Base-by-base conservation (phyloP, 2,888 invertebrate genomes). In the Falcaria lacertinaria region DNA sequence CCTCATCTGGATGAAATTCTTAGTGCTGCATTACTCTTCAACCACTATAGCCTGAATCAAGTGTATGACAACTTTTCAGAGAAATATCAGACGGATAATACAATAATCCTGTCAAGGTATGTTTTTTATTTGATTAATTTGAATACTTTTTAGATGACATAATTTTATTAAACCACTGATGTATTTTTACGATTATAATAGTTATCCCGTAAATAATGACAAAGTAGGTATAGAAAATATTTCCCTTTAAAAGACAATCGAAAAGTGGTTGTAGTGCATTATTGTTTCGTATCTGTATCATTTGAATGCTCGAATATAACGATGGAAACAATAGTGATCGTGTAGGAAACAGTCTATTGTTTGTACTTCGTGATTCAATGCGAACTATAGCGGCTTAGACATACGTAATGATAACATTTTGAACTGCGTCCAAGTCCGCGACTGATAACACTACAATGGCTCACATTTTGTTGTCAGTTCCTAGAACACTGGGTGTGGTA, bases 261-360 rank as follows among this genome's bases (percentile, higher is more conserved):
- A 11, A 11, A 37, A 37, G 22, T 36, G 22, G 22, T 22, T 22
- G 15, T 22, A 35, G 16, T 14, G n/a, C 19, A 13, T 36, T 36
- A 34, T 15, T 46, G 46, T 47, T 44, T 43, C 40, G 42, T 44
- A 43, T 41, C 42, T 45, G 40, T 45, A 48, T 45, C 48, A 22
- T 22, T 28, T 28, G 2, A 28, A 36, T 19, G 15, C 11, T n/a
- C n/a, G 43, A 44, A 43, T 11, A 16, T 45, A 45, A 45, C 46
- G 45, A 45, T 49, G 54, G 50, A 60, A 54, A 60, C 58, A 57
- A 57, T 56, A 52, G 52, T 16, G 36, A 52, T 39, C 57, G 48
- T 56, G 50, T 43, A 48, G 47, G 47, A 54, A 54, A 55, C 52
- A 44, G 50, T 40, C 63, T 54, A 69, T 69, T 69, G 69, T 69